A percentile compares a stretch with the other conserved stretches of the same genome.
phyloP scores from a whole-genome alignment of 2,113 vertebrate genomes.

The Marcusenius ussheri region DNA sequence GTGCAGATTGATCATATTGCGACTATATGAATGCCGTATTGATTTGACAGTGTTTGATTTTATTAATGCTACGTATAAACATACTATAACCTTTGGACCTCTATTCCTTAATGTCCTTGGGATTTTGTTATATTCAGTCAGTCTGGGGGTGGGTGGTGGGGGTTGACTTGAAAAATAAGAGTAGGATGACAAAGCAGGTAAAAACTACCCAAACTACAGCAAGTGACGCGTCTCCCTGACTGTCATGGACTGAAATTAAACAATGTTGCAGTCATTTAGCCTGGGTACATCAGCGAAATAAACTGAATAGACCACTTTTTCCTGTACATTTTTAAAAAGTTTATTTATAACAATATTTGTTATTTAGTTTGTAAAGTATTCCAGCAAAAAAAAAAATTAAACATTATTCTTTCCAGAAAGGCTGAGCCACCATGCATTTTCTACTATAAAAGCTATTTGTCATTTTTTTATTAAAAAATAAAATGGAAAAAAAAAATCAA shows the following conservation, averaged over 20 bases:
- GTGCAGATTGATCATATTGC: not conserved
- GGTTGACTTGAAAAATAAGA: not conserved
- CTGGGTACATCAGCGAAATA: not conserved
- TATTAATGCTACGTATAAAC: not conserved
- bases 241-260: not conserved
- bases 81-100: not conserved
- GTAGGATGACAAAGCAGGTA: not conserved
- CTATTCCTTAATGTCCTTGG: not conserved
- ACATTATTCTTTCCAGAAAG: slow-evolving; percentile 63
- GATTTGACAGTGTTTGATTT: not conserved
- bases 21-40: not conserved
- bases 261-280: not conserved
- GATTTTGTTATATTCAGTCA: not conserved
- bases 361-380: slow-evolving; percentile 74
- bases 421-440: slow-evolving; percentile 58
- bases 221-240: not conserved
- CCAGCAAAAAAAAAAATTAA: slow-evolving; percentile 68
- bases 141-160: not conserved
- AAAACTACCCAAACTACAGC: not conserved
- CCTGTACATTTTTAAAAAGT: slow-evolving; percentile 64
- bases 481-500: slow-evolving; percentile 23
- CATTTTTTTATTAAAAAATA: slow-evolving; percentile 52
- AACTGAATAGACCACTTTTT: slow-evolving; percentile 30
- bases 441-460: slow-evolving; percentile 75
- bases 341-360: slow-evolving; percentile 77